Evolutionary conservation across 2,113 vertebrate genomes (phyloP).

Genomic region (Nicator chloris): DNA sequence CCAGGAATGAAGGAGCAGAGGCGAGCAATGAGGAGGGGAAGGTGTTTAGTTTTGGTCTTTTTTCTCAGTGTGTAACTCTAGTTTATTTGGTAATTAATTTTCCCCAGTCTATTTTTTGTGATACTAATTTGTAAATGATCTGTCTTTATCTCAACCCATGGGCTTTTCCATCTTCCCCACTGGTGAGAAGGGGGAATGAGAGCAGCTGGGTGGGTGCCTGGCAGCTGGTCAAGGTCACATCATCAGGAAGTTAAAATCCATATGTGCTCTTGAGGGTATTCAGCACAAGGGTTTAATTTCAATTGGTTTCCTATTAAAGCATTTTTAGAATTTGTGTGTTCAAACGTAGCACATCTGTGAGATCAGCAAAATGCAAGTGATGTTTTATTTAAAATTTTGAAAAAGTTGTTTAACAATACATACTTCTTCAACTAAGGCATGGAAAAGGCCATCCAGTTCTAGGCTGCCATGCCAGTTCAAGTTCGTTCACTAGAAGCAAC

Average conservation of each 20-base stretch:
- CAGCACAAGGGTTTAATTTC: background rate
- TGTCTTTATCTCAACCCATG: background rate
- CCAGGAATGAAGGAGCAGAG: background rate
- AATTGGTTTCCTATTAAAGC: background rate
- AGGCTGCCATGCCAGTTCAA: background rate
- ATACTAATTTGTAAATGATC: background rate
- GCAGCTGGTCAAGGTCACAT: background rate
- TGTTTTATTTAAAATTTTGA: background rate
- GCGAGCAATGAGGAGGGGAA: accelerated
- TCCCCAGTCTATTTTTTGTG: background rate
- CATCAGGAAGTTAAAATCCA: background rate
- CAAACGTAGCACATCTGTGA: background rate
- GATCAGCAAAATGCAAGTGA: background rate
- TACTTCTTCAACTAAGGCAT: background rate
- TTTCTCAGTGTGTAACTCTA: background rate
- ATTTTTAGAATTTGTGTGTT: background rate
- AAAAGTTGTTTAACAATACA: background rate
- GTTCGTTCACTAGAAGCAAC: background rate
- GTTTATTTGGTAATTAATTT: background rate
- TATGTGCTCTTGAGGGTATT: background rate
- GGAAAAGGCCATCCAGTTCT: background rate
- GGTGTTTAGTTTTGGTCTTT: background rate
- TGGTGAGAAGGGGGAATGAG: background rate
- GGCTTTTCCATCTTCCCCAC: background rate
- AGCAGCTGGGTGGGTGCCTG: background rate